Conservation (phyloP, 2,888 invertebrate genomes). For the Cordilura impudica region DNA sequence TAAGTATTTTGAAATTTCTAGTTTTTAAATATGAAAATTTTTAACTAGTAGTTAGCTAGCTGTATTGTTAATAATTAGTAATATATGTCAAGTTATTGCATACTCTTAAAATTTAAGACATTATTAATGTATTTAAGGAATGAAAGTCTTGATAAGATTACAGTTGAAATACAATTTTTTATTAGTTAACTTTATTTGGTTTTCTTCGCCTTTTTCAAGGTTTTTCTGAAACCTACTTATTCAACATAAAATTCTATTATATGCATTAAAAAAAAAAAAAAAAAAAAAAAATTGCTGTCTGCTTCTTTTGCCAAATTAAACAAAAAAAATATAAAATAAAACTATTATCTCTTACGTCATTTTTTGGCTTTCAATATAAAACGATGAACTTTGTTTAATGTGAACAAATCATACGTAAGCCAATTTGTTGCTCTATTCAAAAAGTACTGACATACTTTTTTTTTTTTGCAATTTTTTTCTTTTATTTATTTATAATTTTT, state of each 20-base stretch:
- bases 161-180: neutral
- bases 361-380: constrained; percentile 28
- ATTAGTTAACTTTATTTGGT: neutral
- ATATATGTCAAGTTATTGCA: neutral
- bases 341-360: constrained; percentile 22
- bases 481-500: no score
- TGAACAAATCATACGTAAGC: neutral
- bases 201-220: constrained; percentile 8
- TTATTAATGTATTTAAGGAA: neutral
- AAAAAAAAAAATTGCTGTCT: neutral
- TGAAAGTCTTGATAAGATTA: constrained; percentile 11
- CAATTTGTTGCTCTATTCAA: constrained; percentile 9
- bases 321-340: neutral
- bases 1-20: constrained; percentile 69
- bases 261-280: neutral
- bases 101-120: no score
- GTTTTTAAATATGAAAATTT: neutral
- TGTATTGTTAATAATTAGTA: neutral
- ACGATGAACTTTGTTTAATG: constrained; percentile 33
- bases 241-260: neutral
- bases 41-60: neutral
- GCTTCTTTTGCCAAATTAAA: constrained; percentile 9
- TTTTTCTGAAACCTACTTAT: neutral
- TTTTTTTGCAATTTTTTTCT: constrained; percentile 10
- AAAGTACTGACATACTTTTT: constrained; percentile 27